Evolutionary conservation across 2,113 vertebrate genomes (phyloP).

Genomic region (Delphinapterus leucas): DNA sequence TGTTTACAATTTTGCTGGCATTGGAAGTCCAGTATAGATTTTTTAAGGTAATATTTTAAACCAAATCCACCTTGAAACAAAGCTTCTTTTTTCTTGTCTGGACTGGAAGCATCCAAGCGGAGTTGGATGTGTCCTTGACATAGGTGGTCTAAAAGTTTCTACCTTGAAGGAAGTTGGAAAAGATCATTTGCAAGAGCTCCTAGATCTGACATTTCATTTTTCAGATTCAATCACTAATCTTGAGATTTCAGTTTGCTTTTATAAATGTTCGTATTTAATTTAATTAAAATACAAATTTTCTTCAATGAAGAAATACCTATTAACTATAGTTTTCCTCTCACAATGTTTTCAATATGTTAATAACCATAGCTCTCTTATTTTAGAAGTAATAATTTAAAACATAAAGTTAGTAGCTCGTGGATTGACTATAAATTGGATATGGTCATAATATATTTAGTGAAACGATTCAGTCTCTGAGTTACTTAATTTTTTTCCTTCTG

Average conservation of each 20-base stretch:
- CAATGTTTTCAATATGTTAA: not conserved
- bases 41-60: conserved; percentile 12
- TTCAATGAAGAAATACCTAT: not conserved
- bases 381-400: conserved; percentile 3
- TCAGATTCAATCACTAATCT: not conserved
- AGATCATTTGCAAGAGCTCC: not conserved
- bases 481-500: not conserved
- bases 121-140: not conserved
- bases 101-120: not conserved
- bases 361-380: not conserved
- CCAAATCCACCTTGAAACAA: not conserved
- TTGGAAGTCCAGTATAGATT: not conserved
- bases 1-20: conserved; percentile 6
- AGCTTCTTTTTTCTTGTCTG: not conserved
- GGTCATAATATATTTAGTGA: conserved; percentile 33
- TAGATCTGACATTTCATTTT: not conserved
- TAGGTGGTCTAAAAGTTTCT: not conserved
- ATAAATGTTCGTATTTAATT: not conserved
- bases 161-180: not conserved
- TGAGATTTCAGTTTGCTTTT: not conserved
- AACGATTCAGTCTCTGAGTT: not conserved
- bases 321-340: not conserved
- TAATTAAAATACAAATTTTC: conserved; percentile 28
- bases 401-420: not conserved
- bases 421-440: conserved; percentile 11